Evolutionary conservation across 2,113 vertebrate species (phyloP), one percentile per base, ranked within the genome.

Genomic region (Hiodon tergisus): DNA sequence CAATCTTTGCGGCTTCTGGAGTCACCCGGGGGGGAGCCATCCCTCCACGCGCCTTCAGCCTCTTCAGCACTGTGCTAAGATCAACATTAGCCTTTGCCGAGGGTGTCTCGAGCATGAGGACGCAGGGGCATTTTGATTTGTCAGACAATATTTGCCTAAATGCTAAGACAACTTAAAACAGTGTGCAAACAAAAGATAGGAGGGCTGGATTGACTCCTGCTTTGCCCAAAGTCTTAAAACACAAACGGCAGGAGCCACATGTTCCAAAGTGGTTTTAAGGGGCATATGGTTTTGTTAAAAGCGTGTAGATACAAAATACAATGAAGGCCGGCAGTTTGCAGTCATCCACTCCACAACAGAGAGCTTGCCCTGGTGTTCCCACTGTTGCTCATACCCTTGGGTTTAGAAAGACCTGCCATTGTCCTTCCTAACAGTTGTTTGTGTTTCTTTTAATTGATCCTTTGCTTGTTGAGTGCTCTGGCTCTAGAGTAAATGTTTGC

Each of bases 71-170:
- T 50, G 86, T 82, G 82, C 87, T 91, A 86, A 82, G 89, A 91
- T 94, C 92, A 93, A 92, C 87, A 86, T 89, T 88, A 92, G 88
- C 88, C 85, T 86, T 85, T 74, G 78, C 87, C 84, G 85, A 87
- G 87, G 82, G 76, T 78, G 88, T 88, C 86, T 78, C 80, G 86
- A 31, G 84, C 80, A 70, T 57, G 66, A 83, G 80, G 83, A 89
- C 86, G 31, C 31, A 87, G 87, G 80, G 79, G 31, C 79, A 72
- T 79, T 81, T 86, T 87, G 80, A 73, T 78, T 79, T 31, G 31
- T 31, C 80, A 50, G 78, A 86, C 85, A 85, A 71, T 83, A 81
- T 86, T 87, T 81, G 80, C 84, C 78, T 75, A 80, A 79, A 71
- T 73, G 78, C 77, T 81, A 79, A 85, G 31, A 69, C 79, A 77